Evolutionary conservation across 2,888 invertebrate species (phyloP).

Genomic region (Eupithecia pulchellata): DNA sequence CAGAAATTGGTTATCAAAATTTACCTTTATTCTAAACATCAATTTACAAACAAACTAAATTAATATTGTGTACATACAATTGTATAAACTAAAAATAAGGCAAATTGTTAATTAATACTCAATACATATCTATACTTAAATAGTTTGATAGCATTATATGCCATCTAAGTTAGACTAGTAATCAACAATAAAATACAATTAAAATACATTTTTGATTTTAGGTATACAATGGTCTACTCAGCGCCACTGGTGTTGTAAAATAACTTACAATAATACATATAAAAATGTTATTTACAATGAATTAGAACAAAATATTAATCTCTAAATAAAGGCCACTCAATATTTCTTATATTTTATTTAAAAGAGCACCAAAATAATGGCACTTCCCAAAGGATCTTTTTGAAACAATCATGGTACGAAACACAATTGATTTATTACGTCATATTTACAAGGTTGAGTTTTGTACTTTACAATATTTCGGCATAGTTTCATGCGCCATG

Average conservation of each 20-base stretch:
- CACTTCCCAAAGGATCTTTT: slow-evolving; percentile 52
- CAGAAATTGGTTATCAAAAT: slow-evolving; percentile 61
- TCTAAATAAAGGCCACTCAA: slow-evolving; percentile 71
- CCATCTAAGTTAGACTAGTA: slow-evolving; percentile 76
- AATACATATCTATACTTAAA: slow-evolving; percentile 49
- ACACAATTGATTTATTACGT: too few relatives aligned
- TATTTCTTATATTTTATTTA: slow-evolving; percentile 51
- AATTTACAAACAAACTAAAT: slow-evolving; percentile 79
- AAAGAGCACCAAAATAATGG: slow-evolving; percentile 65
- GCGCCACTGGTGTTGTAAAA: slow-evolving; percentile 60
- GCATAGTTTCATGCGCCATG: too few relatives aligned
- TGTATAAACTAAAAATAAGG: slow-evolving; percentile 68
- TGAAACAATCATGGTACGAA: too few relatives aligned
- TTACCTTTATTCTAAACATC: slow-evolving; percentile 80
- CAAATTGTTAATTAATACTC: slow-evolving; percentile 73
- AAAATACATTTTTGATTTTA: slow-evolving; percentile 64
- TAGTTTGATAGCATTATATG: slow-evolving; percentile 76
- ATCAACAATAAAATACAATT: slow-evolving; percentile 70
- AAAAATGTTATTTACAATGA: slow-evolving; percentile 76
- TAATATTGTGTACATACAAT: slow-evolving; percentile 75
- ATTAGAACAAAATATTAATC: slow-evolving; percentile 58
- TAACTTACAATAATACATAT: slow-evolving; percentile 53
- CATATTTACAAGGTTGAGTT: too few relatives aligned
- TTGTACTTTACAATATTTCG: too few relatives aligned
- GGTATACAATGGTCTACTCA: slow-evolving; percentile 57